phyloP scores from a whole-genome alignment of 2,888 invertebrate genomes.

The Lobophora halterata region DNA sequence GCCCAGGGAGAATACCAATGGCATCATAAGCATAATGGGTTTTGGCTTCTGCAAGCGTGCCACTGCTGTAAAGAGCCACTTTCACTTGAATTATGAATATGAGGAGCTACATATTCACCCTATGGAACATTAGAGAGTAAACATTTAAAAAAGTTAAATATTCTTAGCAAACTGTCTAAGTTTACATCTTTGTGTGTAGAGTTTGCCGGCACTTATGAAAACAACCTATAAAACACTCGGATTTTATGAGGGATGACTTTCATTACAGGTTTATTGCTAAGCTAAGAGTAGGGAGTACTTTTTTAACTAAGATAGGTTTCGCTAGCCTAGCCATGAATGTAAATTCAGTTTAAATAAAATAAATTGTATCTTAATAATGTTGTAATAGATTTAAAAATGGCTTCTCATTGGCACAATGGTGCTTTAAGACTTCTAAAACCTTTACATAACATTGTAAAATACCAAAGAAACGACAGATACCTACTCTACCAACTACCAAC shows the following conservation, averaged over 20 bases:
- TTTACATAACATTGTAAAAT: slow-evolving; percentile 9
- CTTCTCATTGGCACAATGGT: too few species aligned
- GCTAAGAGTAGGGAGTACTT: slow-evolving; percentile 6
- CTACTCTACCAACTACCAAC: too few species aligned
- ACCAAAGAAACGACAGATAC: too few species aligned
- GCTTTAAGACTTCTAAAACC: not conserved
- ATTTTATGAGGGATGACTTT: slow-evolving; percentile 19
- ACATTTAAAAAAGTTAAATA: slow-evolving; percentile 34
- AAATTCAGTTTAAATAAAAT: too few species aligned
- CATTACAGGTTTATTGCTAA: slow-evolving; percentile 18
- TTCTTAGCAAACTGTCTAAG: slow-evolving; percentile 28
- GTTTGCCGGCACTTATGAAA: slow-evolving; percentile 8
- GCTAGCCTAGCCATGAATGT: too few species aligned
- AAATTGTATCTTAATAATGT: too few species aligned
- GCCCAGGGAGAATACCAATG: slow-evolving; percentile 58
- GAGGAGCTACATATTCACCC: slow-evolving; percentile 33
- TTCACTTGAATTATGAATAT: slow-evolving; percentile 58
- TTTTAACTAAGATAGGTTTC: slow-evolving; percentile 10
- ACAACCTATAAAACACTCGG: slow-evolving; percentile 15
- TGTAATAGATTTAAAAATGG: too few species aligned
- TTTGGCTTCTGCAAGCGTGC: slow-evolving; percentile 45
- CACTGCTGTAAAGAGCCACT: slow-evolving; percentile 47
- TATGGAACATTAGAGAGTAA: slow-evolving; percentile 35
- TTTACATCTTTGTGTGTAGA: slow-evolving; percentile 8
- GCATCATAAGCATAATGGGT: slow-evolving; percentile 56